These are phyloP conservation scores for Solea solea DNA, from an alignment of 2,113 vertebrate species.

Conservation along the genomic window DNA sequence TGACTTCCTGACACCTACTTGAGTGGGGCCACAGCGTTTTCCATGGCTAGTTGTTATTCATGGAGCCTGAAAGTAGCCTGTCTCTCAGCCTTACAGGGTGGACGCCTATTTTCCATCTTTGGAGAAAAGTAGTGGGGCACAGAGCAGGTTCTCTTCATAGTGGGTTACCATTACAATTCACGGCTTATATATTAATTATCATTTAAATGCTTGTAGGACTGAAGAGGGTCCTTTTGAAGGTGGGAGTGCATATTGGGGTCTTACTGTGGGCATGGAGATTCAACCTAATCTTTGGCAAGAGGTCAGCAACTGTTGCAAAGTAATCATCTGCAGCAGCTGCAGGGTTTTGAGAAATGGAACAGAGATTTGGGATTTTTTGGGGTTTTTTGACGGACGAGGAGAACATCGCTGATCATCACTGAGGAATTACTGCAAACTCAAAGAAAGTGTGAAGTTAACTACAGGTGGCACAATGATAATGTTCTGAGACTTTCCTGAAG, in stretches of 20 bases:
- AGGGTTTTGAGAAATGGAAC: constrained; percentile 7
- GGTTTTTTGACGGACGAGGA: too few species aligned
- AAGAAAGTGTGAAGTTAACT: neutral
- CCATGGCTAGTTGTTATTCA: constrained; percentile 79
- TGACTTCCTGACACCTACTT: constrained; percentile 82
- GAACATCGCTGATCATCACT: neutral
- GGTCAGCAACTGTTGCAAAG: constrained; percentile 62
- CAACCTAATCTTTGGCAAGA: constrained; percentile 45
- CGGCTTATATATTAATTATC: constrained; percentile 79
- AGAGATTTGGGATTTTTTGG: too few species aligned
- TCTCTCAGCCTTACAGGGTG: constrained; percentile 64
- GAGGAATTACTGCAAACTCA: neutral
- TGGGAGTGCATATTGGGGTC: constrained; percentile 54
- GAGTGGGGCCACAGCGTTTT: constrained; percentile 73
- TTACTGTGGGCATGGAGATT: constrained; percentile 48
- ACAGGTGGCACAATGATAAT: too few species aligned
- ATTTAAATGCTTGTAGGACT: constrained; percentile 82
- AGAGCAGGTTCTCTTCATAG: constrained; percentile 49
- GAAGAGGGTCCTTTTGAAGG: constrained; percentile 52
- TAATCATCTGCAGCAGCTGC: constrained; percentile 63
- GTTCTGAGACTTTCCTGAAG: too few species aligned
- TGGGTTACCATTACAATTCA: constrained; percentile 59
- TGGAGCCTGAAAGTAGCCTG: constrained; percentile 69
- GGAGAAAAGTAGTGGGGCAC: constrained; percentile 39
- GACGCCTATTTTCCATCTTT: constrained; percentile 63